Evolutionary conservation across 2,113 vertebrate species (phyloP).

Genomic region (Panurus biarmicus): DNA sequence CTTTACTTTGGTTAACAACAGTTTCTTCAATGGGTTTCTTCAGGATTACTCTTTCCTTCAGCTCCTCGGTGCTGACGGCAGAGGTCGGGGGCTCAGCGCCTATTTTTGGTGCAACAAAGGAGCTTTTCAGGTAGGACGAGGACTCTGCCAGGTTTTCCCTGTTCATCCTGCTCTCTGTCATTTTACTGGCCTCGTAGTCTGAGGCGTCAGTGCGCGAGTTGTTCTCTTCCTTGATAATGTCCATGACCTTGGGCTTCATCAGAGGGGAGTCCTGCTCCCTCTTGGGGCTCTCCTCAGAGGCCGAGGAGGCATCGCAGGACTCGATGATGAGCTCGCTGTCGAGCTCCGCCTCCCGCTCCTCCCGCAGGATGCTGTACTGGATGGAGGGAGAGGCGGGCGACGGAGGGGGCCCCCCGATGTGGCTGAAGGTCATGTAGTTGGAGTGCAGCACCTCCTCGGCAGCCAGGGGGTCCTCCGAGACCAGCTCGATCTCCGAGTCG

Average conservation of each 20-base stretch:
- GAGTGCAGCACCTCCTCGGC: slow-evolving; percentile 73
- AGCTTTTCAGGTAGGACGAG: slow-evolving; percentile 69
- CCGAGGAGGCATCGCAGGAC: slow-evolving; percentile 80
- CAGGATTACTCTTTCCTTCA: slow-evolving; percentile 39
- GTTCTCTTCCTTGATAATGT: slow-evolving; percentile 71
- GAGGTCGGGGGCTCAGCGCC: slow-evolving; percentile 57
- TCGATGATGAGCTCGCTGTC: slow-evolving; percentile 97
- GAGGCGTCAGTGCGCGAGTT: slow-evolving; percentile 8
- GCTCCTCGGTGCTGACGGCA: neutral
- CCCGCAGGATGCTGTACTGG: slow-evolving; percentile 92
- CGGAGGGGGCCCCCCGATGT: slow-evolving; percentile 76
- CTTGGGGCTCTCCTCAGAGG: slow-evolving; percentile 96
- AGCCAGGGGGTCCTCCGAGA: slow-evolving; percentile 85
- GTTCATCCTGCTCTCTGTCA: slow-evolving; percentile 68
- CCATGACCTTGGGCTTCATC: slow-evolving; percentile 73
- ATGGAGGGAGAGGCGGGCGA: slow-evolving; percentile 78
- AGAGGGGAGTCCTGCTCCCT: slow-evolving; percentile 85
- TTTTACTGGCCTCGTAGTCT: slow-evolving; percentile 43
- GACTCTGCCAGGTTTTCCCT: slow-evolving; percentile 72
- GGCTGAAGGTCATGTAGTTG: slow-evolving; percentile 80
- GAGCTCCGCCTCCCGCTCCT: slow-evolving; percentile 94
- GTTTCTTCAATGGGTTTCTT: slow-evolving; percentile 51
- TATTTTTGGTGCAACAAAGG: slow-evolving; percentile 62
- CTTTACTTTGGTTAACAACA: slow-evolving; percentile 13
- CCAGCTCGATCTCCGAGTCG: slow-evolving; percentile 93